Evolutionary conservation across 2,113 vertebrate species (phyloP).

Genomic region (Aphyosemion australe): DNA sequence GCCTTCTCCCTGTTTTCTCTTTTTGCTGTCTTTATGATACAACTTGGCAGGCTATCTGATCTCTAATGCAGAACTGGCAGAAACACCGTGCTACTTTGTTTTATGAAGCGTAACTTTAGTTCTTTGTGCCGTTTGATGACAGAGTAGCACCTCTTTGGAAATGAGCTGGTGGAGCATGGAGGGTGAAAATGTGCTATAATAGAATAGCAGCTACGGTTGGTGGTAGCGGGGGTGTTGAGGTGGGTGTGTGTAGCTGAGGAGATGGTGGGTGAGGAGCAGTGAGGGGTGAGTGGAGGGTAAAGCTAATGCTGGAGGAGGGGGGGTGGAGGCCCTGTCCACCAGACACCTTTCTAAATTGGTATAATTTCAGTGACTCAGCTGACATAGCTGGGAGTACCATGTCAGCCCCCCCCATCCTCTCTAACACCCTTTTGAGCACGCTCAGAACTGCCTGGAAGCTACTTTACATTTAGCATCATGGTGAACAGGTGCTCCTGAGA

Average conservation of each 20-base stretch:
- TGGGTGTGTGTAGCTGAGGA: conserved; percentile 26
- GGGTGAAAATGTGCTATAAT: conserved; percentile 19
- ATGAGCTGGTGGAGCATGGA: conserved; percentile 1
- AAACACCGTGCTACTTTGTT: neutral
- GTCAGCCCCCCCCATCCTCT: conserved; percentile 49
- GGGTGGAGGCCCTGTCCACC: conserved; percentile 63
- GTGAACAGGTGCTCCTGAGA: conserved; percentile 73
- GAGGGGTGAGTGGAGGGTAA: too few species aligned
- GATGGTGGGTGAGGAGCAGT: neutral
- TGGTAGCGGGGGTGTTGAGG: conserved; percentile 14
- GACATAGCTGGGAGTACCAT: conserved; percentile 76
- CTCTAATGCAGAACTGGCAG: neutral
- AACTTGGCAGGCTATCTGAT: conserved; percentile 1
- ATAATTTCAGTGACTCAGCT: conserved; percentile 84
- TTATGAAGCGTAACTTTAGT: neutral
- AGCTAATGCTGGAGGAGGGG: neutral
- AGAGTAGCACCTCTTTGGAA: conserved; percentile 5
- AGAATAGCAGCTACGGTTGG: conserved; percentile 17
- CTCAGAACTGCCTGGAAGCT: conserved; percentile 52
- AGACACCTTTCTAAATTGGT: conserved; percentile 83
- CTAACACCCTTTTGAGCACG: conserved; percentile 15
- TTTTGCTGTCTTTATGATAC: neutral
- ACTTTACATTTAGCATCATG: conserved; percentile 66
- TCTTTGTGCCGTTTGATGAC: neutral
- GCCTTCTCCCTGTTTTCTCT: neutral